Conservation (phyloP, 2,888 invertebrate species). For the Protodeltote pygarga region DNA sequence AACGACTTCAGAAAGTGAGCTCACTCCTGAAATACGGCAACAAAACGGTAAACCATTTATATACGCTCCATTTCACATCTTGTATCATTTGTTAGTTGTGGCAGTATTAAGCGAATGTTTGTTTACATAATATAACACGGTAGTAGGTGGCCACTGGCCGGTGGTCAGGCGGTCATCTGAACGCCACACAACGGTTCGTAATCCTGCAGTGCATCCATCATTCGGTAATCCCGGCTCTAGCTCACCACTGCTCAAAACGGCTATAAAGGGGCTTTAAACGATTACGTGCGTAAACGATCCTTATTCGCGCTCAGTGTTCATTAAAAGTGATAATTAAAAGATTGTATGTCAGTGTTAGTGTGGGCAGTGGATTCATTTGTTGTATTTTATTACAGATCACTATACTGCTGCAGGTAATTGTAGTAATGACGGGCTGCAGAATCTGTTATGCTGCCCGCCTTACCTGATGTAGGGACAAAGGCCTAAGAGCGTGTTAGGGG, state of each 20-base stretch:
- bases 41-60: constrained; percentile 36
- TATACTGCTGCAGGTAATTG: too few relatives aligned
- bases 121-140: constrained; percentile 42
- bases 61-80: constrained; percentile 35
- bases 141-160: constrained; percentile 30
- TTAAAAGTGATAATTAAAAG: constrained; percentile 60
- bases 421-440: too few relatives aligned
- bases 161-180: constrained; percentile 54
- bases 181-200: constrained; percentile 61
- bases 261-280: constrained; percentile 71
- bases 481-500: too few relatives aligned
- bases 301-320: constrained; percentile 61
- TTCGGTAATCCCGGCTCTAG: constrained; percentile 70
- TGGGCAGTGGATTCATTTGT: too few relatives aligned
- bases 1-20: constrained; percentile 12
- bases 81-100: constrained; percentile 47
- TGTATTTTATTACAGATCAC: too few relatives aligned
- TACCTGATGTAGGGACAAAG: too few relatives aligned
- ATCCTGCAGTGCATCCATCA: constrained; percentile 77
- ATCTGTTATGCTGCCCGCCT: too few relatives aligned
- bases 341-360: constrained; percentile 35
- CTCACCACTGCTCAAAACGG: constrained; percentile 71
- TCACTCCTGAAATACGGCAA: constrained; percentile 19
- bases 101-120: constrained; percentile 41
- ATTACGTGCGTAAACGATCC: constrained; percentile 71